A percentile compares a stretch with the other conserved stretches of the same genome.
phyloP scores from a whole-genome alignment of 2,888 invertebrate species.

The Andrena flavipes region DNA sequence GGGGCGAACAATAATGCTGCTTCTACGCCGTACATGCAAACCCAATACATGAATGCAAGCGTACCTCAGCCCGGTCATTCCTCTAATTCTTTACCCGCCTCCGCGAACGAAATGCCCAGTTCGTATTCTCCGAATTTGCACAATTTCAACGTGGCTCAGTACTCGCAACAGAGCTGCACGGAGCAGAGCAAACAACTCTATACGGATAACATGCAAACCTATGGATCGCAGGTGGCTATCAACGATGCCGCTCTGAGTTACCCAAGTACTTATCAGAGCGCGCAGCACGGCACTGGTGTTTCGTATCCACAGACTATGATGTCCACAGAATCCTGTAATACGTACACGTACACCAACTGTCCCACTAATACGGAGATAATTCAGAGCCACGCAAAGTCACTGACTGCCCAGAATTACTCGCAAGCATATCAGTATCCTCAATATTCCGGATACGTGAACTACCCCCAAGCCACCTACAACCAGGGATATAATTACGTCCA shows the following conservation, averaged over 20 bases:
- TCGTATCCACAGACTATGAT: slow-evolving; percentile 81
- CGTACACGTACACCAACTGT: slow-evolving; percentile 52
- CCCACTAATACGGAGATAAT: slow-evolving; percentile 76
- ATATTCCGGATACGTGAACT: slow-evolving; percentile 67
- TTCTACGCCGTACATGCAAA: slow-evolving; percentile 63
- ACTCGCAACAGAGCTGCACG: slow-evolving; percentile 53
- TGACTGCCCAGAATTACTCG: slow-evolving; percentile 70
- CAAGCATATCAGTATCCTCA: slow-evolving; percentile 73
- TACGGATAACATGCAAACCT: slow-evolving; percentile 53
- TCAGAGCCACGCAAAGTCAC: slow-evolving; percentile 79
- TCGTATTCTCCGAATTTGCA: slow-evolving; percentile 56
- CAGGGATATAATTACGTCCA: slow-evolving; percentile 68
- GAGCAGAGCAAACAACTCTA: slow-evolving; percentile 65
- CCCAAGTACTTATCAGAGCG: slow-evolving; percentile 70
- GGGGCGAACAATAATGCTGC: slow-evolving; percentile 36
- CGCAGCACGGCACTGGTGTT: slow-evolving; percentile 74
- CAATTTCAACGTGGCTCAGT: slow-evolving; percentile 41
- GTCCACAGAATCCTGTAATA: slow-evolving; percentile 50
- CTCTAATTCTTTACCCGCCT: slow-evolving; percentile 19
- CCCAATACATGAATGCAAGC: slow-evolving; percentile 60
- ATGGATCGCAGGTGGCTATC: slow-evolving; percentile 58
- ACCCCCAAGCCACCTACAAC: slow-evolving; percentile 65
- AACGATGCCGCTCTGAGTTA: slow-evolving; percentile 67
- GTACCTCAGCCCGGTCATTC: slow-evolving; percentile 49
- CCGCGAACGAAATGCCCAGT: slow-evolving; percentile 38